Evolutionary conservation across 2,888 invertebrate species (phyloP).

Genomic region (Ormyrus nitidulus): DNA sequence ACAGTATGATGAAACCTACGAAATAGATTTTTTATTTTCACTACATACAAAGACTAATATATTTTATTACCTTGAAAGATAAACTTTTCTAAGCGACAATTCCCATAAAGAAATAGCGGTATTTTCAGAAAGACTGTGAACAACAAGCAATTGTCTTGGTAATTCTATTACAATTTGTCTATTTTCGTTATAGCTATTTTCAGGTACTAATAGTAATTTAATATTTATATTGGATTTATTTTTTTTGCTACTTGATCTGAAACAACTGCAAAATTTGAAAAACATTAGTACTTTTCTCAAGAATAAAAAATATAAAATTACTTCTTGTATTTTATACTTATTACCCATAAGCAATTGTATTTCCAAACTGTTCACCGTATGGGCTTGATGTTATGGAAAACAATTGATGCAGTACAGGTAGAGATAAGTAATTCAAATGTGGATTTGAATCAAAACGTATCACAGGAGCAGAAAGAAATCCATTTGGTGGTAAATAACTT

Average conservation of each 20-base stretch:
- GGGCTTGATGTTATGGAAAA: conserved; percentile 57
- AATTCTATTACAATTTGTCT: conserved; percentile 63
- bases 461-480: conserved; percentile 66
- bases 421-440: conserved; percentile 69
- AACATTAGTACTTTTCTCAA: neutral
- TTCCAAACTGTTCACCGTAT: conserved; percentile 52
- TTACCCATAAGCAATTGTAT: conserved; percentile 62
- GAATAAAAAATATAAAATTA: neutral
- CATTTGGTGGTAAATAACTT: conserved; percentile 69
- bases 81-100: conserved; percentile 67
- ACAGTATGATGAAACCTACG: conserved; percentile 65
- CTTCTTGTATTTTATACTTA: conserved; percentile 9
- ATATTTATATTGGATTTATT: conserved; percentile 57
- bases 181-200: conserved; percentile 46
- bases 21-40: conserved; percentile 18
- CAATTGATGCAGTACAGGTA: conserved; percentile 67
- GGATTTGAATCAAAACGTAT: conserved; percentile 67
- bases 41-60: conserved; percentile 7
- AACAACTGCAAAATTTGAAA: conserved; percentile 61
- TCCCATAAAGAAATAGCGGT: conserved; percentile 66
- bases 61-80: conserved; percentile 64
- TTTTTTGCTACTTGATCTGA: conserved; percentile 54
- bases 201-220: conserved; percentile 60
- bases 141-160: conserved; percentile 68
- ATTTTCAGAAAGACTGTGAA: conserved; percentile 63